Conservation (phyloP, 2,888 invertebrate genomes). For the Malthinus seriepunctatus region DNA sequence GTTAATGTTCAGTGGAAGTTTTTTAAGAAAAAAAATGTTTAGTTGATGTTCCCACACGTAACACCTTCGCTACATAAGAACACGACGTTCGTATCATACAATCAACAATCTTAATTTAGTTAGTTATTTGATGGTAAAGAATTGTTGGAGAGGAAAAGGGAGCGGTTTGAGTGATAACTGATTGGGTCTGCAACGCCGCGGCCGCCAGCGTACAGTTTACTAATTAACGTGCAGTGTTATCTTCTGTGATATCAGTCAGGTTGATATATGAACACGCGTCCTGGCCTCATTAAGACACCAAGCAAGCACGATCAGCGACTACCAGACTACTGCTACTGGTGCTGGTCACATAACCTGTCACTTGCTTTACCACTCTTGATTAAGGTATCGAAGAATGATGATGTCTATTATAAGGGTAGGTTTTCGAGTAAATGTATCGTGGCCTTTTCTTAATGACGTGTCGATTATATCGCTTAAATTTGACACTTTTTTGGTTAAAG, state of each 20-base stretch:
- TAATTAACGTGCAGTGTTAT: slow-evolving; percentile 42
- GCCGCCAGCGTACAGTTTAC: slow-evolving; percentile 40
- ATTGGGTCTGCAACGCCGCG: slow-evolving; percentile 40
- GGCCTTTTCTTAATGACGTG: slow-evolving; percentile 28
- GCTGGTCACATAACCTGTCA: slow-evolving; percentile 33
- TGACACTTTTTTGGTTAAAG: slow-evolving; percentile 12
- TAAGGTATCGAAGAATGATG: slow-evolving; percentile 43
- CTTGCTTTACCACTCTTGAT: slow-evolving; percentile 37
- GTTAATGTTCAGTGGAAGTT: slow-evolving; percentile 4
- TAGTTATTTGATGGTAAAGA: slow-evolving; percentile 19
- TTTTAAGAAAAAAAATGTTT: slow-evolving; percentile 25
- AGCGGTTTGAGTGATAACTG: slow-evolving; percentile 39
- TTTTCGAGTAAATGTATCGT: slow-evolving; percentile 36
- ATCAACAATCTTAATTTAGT: slow-evolving; percentile 38
- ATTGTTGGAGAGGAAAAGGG: slow-evolving; percentile 24
- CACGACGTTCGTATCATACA: slow-evolving; percentile 33
- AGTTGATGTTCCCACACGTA: slow-evolving; percentile 38
- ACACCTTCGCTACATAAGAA: slow-evolving; percentile 34
- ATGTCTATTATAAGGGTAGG: slow-evolving; percentile 42
- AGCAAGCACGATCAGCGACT: slow-evolving; percentile 48
- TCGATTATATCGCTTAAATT: slow-evolving; percentile 16
- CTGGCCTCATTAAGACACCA: slow-evolving; percentile 54
- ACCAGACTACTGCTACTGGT: slow-evolving; percentile 32
- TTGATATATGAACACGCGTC: slow-evolving; percentile 53
- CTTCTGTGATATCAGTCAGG: slow-evolving; percentile 39